Evolutionary conservation across 2,113 vertebrate genomes (phyloP).

Genomic region (Solea solea): DNA sequence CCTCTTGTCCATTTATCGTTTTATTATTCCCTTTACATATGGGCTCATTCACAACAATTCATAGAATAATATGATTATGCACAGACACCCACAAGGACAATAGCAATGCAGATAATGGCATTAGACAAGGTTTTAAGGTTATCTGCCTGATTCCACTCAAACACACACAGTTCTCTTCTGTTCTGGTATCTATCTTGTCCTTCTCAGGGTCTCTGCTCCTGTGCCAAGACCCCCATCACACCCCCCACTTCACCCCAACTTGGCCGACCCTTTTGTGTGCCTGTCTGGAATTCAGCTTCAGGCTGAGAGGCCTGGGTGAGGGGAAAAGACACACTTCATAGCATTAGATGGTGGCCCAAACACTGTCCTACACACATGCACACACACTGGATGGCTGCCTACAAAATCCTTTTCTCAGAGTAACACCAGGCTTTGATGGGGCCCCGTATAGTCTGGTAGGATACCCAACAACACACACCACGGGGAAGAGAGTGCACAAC

Average conservation of each 20-base stretch:
- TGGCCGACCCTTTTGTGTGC: slow-evolving; percentile 72
- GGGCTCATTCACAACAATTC: slow-evolving; percentile 51
- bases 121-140: slow-evolving; percentile 38
- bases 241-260: slow-evolving; percentile 26
- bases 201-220: slow-evolving; percentile 61
- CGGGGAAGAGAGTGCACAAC: slow-evolving; percentile 1
- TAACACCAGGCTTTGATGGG: slow-evolving; percentile 37
- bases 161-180: slow-evolving; percentile 26
- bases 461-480: slow-evolving; percentile 11
- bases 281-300: slow-evolving; percentile 78
- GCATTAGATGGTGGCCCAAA: slow-evolving; percentile 32
- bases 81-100: slow-evolving; percentile 48
- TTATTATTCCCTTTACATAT: slow-evolving; percentile 47
- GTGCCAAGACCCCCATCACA: slow-evolving; percentile 40
- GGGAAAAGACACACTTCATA: slow-evolving; percentile 49
- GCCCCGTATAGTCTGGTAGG: slow-evolving; percentile 32
- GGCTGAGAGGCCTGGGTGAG: slow-evolving; percentile 60
- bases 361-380: slow-evolving; percentile 31
- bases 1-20: slow-evolving; percentile 44
- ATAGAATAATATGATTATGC: slow-evolving; percentile 42
- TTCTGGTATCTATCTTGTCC: slow-evolving; percentile 57
- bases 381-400: slow-evolving; percentile 11
- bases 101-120: slow-evolving; percentile 49
- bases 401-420: slow-evolving; percentile 46
- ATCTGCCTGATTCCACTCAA: slow-evolving; percentile 29